phyloP scores from a whole-genome alignment of 2,113 vertebrate species.

The Rhinolophus ferrumequinum region DNA sequence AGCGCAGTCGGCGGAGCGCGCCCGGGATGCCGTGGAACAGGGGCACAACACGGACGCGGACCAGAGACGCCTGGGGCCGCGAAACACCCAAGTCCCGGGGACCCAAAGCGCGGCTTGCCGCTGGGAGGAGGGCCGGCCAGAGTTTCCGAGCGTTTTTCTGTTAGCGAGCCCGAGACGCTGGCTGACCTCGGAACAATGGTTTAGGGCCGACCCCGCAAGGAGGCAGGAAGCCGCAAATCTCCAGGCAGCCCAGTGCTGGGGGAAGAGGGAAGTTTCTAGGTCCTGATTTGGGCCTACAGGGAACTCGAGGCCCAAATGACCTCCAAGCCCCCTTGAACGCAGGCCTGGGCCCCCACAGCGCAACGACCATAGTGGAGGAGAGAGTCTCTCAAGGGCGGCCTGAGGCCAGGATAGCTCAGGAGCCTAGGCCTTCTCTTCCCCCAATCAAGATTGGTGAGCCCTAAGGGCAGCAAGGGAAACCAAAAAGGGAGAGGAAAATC shows the following conservation, averaged over 20 bases:
- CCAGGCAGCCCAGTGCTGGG: background rate
- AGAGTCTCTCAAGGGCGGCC: background rate
- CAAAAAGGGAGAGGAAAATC: too few species aligned
- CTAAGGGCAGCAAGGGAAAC: background rate
- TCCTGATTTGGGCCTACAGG: background rate
- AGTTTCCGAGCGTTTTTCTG: background rate
- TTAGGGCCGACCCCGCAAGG: background rate
- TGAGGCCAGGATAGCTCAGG: background rate
- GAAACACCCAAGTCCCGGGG: background rate
- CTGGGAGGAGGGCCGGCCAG: background rate
- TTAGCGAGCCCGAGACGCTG: background rate
- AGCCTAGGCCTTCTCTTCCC: background rate
- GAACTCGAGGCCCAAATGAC: constrained; percentile 60
- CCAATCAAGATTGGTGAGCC: fast-evolving
- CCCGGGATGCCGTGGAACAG: fast-evolving
- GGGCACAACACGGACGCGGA: fast-evolving
- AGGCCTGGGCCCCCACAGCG: background rate
- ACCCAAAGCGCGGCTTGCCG: background rate
- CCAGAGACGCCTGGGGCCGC: background rate
- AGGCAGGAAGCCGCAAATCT: background rate
- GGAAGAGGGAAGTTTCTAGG: background rate
- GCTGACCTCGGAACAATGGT: background rate
- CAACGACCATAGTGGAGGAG: fast-evolving
- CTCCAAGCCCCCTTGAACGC: constrained; percentile 70
- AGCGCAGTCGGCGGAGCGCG: background rate